Conservation (phyloP, 2,888 invertebrate genomes). For the Hymenopus coronatus region DNA sequence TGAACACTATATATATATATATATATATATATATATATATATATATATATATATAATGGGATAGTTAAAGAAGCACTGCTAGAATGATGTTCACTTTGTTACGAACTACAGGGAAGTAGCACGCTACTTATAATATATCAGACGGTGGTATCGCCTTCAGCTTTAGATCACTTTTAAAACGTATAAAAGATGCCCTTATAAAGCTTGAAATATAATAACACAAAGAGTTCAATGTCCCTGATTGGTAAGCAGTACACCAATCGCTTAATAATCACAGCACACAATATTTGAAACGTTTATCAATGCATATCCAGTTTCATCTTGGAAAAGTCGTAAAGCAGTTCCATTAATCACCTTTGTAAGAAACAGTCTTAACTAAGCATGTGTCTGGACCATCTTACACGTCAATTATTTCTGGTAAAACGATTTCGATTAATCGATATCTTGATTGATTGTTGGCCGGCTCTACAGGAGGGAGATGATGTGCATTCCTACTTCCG, state of each 20-base stretch:
- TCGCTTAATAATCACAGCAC: background rate
- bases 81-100: too few relatives aligned
- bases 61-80: too few relatives aligned
- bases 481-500: background rate
- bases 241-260: background rate
- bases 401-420: conserved; percentile 21
- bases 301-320: background rate
- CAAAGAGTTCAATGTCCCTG: background rate
- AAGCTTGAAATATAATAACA: background rate
- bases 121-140: too few relatives aligned
- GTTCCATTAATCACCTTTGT: conserved; percentile 7
- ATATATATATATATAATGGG: too few relatives aligned
- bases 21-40: too few relatives aligned
- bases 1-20: too few relatives aligned
- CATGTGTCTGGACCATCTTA: background rate
- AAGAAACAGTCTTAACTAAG: background rate
- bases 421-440: conserved; percentile 21
- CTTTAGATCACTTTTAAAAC: background rate
- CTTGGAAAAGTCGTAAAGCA: background rate
- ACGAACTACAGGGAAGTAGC: too few relatives aligned
- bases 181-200: background rate
- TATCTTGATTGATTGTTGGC: conserved; percentile 21
- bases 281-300: background rate
- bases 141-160: too few relatives aligned
- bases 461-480: conserved; percentile 8